Conservation (phyloP, 2,888 invertebrate genomes). For the Laspeyria flexula region DNA sequence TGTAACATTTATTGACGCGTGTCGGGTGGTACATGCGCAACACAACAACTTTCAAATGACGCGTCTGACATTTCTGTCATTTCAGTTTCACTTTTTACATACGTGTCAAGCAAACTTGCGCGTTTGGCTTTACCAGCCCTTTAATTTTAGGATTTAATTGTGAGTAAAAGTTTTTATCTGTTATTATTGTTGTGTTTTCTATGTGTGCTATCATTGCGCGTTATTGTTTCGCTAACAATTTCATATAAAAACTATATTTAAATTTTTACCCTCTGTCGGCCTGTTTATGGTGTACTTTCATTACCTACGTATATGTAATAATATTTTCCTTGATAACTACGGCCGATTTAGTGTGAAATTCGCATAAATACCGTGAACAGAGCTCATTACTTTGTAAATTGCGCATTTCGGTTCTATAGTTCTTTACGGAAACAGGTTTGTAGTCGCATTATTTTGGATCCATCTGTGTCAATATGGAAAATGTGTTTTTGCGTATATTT, state of each 20-base stretch:
- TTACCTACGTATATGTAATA: conserved; percentile 37
- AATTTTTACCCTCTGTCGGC: conserved; percentile 12
- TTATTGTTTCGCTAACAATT: conserved; percentile 10
- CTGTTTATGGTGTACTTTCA: conserved; percentile 42
- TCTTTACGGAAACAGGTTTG: conserved; percentile 15
- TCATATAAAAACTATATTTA: conserved; percentile 14
- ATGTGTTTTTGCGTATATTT: conserved; percentile 31
- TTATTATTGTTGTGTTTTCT: conserved; percentile 15
- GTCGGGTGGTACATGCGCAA: conserved; percentile 52
- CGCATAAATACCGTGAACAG: conserved; percentile 23
- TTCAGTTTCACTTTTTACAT: conserved; percentile 83
- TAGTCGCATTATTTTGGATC: conserved; percentile 12
- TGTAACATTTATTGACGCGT: conserved; percentile 58
- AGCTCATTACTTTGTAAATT: conserved; percentile 28
- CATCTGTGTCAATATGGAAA: conserved; percentile 42
- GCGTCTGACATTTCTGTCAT: conserved; percentile 64
- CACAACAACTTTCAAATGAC: conserved; percentile 51
- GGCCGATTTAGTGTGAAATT: conserved; percentile 55
- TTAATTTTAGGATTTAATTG: conserved; percentile 80
- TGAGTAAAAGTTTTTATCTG: conserved; percentile 66
- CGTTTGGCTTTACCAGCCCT: conserved; percentile 76
- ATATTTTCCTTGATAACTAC: conserved; percentile 44
- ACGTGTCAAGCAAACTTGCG: conserved; percentile 81
- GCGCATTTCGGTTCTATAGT: conserved; percentile 12
- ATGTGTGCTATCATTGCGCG: conserved; percentile 12